Conservation (phyloP, 1,140 invertebrate genomes). For the Diabrotica virgifera region DNA sequence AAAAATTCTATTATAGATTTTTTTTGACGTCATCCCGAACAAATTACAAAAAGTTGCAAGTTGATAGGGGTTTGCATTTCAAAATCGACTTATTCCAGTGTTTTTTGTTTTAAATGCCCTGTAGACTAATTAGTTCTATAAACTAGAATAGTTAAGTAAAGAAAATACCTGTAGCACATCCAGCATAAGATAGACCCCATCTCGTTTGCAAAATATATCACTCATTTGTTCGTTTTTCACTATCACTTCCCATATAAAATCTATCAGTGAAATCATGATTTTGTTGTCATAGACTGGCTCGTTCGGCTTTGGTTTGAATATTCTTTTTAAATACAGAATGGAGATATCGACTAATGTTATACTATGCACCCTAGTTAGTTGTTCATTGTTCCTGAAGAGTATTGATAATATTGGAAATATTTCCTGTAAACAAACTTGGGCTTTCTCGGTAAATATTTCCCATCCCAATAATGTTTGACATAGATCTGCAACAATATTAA, state of each 20-base stretch:
- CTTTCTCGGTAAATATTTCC: not conserved
- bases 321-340: conserved; percentile 23
- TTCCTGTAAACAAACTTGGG: not conserved
- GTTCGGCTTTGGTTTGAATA: conserved; percentile 13
- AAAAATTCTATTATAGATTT: too few relatives aligned
- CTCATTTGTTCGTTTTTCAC: not conserved
- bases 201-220: conserved; percentile 19
- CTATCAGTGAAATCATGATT: conserved; percentile 22
- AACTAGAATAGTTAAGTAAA: not conserved
- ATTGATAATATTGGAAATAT: not conserved
- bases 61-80: too few relatives aligned
- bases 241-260: conserved; percentile 28
- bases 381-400: not conserved
- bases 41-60: too few relatives aligned
- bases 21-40: too few relatives aligned
- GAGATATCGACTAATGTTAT: not conserved
- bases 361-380: not conserved
- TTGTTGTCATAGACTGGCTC: conserved; percentile 11
- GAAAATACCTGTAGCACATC: conserved; percentile 25
- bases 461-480: not conserved
- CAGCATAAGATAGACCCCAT: conserved; percentile 25
- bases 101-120: too few relatives aligned
- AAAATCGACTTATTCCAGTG: too few relatives aligned
- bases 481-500: not conserved
- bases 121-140: too few relatives aligned